A percentile compares a stretch with the other conserved stretches of the same genome.
phyloP scores from a whole-genome alignment of 2,888 invertebrate genomes.

The Xanthostigma xanthostigma region DNA sequence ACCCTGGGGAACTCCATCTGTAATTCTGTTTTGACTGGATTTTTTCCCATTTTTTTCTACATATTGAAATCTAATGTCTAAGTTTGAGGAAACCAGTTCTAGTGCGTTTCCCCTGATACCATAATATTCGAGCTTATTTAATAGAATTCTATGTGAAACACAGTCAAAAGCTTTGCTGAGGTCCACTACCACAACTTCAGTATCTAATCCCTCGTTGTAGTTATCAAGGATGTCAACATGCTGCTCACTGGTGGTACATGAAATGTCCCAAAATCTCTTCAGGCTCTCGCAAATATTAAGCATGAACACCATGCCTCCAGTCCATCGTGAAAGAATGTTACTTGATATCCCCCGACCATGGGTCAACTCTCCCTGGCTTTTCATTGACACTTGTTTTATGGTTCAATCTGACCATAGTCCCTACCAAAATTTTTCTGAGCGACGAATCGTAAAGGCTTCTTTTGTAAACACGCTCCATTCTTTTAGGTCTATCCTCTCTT shows the following conservation, averaged over 20 bases:
- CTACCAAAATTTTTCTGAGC: constrained; percentile 1
- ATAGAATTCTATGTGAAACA: no score
- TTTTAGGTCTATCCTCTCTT: neutral
- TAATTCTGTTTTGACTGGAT: no score
- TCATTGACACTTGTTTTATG: neutral
- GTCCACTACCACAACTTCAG: no score
- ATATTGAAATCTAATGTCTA: no score
- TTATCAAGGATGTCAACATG: no score
- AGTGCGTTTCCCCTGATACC: no score
- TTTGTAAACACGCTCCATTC: neutral
- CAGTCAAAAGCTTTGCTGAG: no score
- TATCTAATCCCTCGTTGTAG: no score
- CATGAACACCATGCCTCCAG: neutral
- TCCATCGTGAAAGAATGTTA: neutral
- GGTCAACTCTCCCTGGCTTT: neutral
- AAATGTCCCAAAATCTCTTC: neutral
- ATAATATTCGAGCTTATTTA: no score
- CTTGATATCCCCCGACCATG: constrained; percentile 1
- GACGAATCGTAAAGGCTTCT: constrained; percentile 4
- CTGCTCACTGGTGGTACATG: neutral
- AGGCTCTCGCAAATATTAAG: neutral
- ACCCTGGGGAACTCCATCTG: no score
- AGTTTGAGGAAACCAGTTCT: no score
- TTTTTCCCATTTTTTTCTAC: no score
- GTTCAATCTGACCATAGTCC: constrained; percentile 2